Conservation (phyloP, 2,113 vertebrate genomes). For the Megaceryle maxima region DNA sequence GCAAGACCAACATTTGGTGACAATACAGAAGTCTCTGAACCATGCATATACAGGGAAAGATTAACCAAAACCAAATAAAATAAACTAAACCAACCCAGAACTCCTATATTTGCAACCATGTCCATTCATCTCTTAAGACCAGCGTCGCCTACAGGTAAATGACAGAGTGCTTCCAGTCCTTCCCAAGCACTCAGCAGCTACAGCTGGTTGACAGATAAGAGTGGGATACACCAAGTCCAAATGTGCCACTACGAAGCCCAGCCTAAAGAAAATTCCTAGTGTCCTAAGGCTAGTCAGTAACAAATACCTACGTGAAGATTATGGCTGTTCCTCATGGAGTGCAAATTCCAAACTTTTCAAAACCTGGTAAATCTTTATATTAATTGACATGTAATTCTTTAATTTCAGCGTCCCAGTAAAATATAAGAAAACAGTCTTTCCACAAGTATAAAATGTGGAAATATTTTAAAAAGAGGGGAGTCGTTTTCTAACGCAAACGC, state of each 20-base stretch:
- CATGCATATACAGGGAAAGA: slow-evolving; percentile 54
- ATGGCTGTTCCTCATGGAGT: slow-evolving; percentile 75
- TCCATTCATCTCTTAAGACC: slow-evolving; percentile 53
- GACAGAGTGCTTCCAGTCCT: slow-evolving; percentile 15
- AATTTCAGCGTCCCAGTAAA: slow-evolving; percentile 72
- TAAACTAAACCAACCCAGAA: neutral
- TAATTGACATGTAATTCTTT: slow-evolving; percentile 64
- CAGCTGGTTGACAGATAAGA: neutral
- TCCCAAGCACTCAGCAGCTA: slow-evolving; percentile 55
- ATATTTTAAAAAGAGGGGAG: slow-evolving; percentile 72
- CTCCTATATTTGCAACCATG: slow-evolving; percentile 19
- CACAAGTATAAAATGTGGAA: slow-evolving; percentile 79
- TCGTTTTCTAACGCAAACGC: slow-evolving; percentile 46
- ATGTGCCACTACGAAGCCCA: slow-evolving; percentile 46
- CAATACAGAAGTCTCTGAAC: slow-evolving; percentile 49
- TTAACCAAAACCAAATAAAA: neutral
- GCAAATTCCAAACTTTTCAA: slow-evolving; percentile 69
- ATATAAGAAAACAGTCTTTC: slow-evolving; percentile 81
- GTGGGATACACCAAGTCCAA: slow-evolving; percentile 51
- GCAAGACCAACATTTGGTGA: slow-evolving; percentile 25
- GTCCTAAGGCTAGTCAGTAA: slow-evolving; percentile 45
- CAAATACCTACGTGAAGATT: slow-evolving; percentile 27
- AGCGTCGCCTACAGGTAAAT: neutral
- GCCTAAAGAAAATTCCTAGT: slow-evolving; percentile 41
- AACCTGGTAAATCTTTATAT: slow-evolving; percentile 63